Conservation (phyloP, 1,140 invertebrate genomes). For the Pissodes strobi region DNA sequence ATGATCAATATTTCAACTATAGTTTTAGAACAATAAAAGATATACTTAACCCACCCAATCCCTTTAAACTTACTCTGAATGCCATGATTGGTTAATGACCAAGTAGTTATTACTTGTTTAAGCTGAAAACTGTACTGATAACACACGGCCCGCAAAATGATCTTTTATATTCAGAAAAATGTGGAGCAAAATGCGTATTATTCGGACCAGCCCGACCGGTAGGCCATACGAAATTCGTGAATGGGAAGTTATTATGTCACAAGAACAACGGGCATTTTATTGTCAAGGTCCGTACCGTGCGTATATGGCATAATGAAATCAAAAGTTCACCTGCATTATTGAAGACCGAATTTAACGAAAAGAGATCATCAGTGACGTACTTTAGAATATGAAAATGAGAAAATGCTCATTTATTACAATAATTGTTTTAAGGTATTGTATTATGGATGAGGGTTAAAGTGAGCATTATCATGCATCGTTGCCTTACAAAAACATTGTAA, state of each 20-base stretch:
- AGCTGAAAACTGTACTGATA: conserved; percentile 11
- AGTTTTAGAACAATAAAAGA: neutral
- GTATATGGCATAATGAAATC: neutral
- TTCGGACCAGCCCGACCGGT: conserved; percentile 1
- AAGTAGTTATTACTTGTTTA: neutral
- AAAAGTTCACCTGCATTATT: conserved; percentile 8
- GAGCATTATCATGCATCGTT: too few relatives aligned
- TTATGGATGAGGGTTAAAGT: too few relatives aligned
- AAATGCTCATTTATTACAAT: too few relatives aligned
- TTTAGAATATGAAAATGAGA: too few relatives aligned
- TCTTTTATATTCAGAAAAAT: conserved; percentile 33
- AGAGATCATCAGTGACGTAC: too few relatives aligned
- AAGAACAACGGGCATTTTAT: conserved; percentile 10
- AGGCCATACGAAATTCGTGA: conserved; percentile 4
- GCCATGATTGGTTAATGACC: conserved; percentile 6
- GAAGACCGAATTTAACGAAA: too few relatives aligned
- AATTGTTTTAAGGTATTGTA: too few relatives aligned
- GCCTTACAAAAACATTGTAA: too few relatives aligned
- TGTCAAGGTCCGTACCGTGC: conserved; percentile 15
- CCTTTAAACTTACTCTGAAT: conserved; percentile 38
- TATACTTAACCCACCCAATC: too few relatives aligned
- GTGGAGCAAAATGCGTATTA: conserved; percentile 26
- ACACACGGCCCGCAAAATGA: neutral
- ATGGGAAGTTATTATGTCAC: conserved; percentile 12
- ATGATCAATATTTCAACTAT: neutral